Evolutionary conservation across 2,888 invertebrate species (phyloP).

Genomic region (Rhaphigaster nebulosa): DNA sequence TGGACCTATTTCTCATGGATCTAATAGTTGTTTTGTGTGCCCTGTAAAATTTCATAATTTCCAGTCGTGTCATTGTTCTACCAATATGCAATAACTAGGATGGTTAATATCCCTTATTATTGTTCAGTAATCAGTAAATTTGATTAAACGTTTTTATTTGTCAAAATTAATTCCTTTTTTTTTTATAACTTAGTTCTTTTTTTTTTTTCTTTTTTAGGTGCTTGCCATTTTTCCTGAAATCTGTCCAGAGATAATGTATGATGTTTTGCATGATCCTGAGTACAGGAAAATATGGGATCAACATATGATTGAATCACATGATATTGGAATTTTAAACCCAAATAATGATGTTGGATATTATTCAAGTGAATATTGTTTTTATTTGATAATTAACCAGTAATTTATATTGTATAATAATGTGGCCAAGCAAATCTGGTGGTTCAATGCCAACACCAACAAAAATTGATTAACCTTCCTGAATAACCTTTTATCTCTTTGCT

Average conservation of each 20-base stretch:
- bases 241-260: constrained; percentile 82
- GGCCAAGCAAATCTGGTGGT: too few species aligned
- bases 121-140: too few species aligned
- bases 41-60: too few species aligned
- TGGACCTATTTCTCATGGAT: too few species aligned
- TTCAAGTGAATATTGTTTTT: constrained; percentile 74
- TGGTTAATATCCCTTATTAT: background rate
- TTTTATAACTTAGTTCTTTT: background rate
- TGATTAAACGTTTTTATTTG: background rate
- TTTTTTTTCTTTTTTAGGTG: constrained; percentile 68
- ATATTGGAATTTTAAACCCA: constrained; percentile 91
- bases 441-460: too few species aligned
- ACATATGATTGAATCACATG: constrained; percentile 87
- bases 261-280: constrained; percentile 91
- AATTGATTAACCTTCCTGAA: too few species aligned
- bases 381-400: background rate
- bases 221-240: constrained; percentile 80
- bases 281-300: constrained; percentile 92
- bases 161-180: background rate
- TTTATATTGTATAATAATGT: background rate
- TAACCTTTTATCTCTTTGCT: background rate
- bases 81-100: too few species aligned
- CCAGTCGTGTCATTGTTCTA: too few species aligned
- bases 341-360: constrained; percentile 95
- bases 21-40: too few species aligned